Base-by-base conservation (phyloP, 2,888 invertebrate species). In the Rotaria magnacalcarata region DNA sequence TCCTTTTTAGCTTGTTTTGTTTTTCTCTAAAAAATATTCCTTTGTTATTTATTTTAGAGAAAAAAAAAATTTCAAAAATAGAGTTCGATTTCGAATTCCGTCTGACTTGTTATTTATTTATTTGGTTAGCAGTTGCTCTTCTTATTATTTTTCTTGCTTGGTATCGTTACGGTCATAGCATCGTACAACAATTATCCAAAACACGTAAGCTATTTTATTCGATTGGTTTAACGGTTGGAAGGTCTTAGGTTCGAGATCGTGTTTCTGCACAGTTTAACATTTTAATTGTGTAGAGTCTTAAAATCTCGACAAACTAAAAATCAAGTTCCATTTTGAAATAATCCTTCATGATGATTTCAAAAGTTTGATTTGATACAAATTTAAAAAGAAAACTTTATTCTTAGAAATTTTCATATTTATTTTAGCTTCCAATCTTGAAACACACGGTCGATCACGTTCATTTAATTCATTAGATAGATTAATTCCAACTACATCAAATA, bases 121-220 rank as follows among this genome's bases (percentile, higher is more conserved):
- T 80, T 11, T 80, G 47, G 80, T 80, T 80, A 80, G 47, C n/a
- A 16, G 24, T 80, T 80, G 11, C 80, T 43, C 43, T 47, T 24
- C 16, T 80, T 47, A 41, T 14, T 47, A 47, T 80, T 47, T 80
- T 80, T 80, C 80, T 80, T 80, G 80, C 80, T 80, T 80, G 80
- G 80, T 80, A 47, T 80, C 47, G 47, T 24, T 80, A 43, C 80
- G 80, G 80, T 14, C 2, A 47, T 24, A 47, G 43, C n/a, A 80
- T 80, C 21, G 3, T 80, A 24, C 80, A 80, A 47, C 80, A 80
- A n/a, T n/a, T 80, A n/a, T 47, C 80, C 14, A 80, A 80, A 80
- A 80, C 80, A 80, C 24, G 80, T 80, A 47, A 80, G 47, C 8
- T n/a, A n/a, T 80, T 80, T 80, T 80, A 14, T 47, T 14, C 47